These are phyloP conservation scores for Anagyrus pseudococci DNA, from an alignment of 2,888 invertebrate species.

Conservation along the genomic window DNA sequence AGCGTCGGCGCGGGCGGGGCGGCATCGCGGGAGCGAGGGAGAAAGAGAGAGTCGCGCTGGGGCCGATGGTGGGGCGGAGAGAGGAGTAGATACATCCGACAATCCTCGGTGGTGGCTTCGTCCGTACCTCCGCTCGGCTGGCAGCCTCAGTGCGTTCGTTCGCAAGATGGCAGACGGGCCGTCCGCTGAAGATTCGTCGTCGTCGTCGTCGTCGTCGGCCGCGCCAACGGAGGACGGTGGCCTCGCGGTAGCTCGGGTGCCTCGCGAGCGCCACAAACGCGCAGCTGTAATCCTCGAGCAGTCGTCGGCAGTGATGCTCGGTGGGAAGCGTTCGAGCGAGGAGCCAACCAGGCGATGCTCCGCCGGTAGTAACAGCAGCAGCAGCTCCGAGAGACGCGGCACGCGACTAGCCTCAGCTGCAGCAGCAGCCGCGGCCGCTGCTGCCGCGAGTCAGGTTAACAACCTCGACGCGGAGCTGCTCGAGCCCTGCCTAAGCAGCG, in stretches of 20 bases:
- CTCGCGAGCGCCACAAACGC: conserved; percentile 52
- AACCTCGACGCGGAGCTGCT: not conserved
- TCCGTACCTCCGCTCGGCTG: not conserved
- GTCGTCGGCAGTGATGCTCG: conserved; percentile 66
- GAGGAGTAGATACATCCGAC: not conserved
- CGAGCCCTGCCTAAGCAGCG: not conserved
- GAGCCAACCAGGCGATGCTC: conserved; percentile 1
- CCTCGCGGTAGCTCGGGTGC: conserved; percentile 39
- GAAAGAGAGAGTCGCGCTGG: not conserved
- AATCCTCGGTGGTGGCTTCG: not conserved
- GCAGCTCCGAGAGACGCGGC: conserved; percentile 35
- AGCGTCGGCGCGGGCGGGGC: not conserved
- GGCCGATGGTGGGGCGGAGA: not conserved
- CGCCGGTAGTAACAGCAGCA: conserved; percentile 16
- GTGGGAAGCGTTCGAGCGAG: conserved; percentile 29
- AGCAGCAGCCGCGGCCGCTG: conserved; percentile 3
- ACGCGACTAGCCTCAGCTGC: conserved; percentile 33
- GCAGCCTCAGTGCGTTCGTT: conserved; percentile 63
- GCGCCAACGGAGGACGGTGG: conserved; percentile 20
- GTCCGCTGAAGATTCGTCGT: conserved; percentile 69
- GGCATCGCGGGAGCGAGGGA: not conserved
- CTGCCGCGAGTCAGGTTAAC: not conserved
- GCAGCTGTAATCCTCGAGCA: conserved; percentile 35
- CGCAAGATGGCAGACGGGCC: conserved; percentile 84
- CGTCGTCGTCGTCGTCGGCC: conserved; percentile 60